phyloP scores from a whole-genome alignment of 2,888 invertebrate species.

The Eilema sororculum region DNA sequence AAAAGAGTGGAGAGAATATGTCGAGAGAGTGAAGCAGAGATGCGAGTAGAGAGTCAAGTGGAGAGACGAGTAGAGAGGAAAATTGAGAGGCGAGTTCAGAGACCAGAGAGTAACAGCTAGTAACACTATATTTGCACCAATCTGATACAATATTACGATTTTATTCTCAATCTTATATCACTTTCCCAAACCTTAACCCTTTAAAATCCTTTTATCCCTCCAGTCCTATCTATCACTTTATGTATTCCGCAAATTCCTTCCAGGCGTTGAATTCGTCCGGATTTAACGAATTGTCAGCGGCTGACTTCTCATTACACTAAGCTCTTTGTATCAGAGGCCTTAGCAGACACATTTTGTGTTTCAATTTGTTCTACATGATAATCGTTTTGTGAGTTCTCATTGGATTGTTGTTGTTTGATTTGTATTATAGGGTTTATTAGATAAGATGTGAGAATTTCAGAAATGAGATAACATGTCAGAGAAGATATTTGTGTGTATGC shows the following conservation, averaged over 20 bases:
- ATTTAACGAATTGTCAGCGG: slow-evolving; percentile 34
- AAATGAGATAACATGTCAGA: not conserved
- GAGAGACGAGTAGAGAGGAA: too few species aligned
- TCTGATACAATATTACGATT: not conserved
- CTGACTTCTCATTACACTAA: slow-evolving; percentile 33
- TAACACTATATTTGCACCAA: not conserved
- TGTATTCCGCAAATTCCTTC: slow-evolving; percentile 15
- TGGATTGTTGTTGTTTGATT: slow-evolving; percentile 1
- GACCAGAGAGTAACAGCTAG: too few species aligned
- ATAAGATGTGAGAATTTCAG: not conserved
- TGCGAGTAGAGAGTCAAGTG: too few species aligned
- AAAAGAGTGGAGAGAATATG: too few species aligned
- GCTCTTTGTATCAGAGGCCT: slow-evolving; percentile 22
- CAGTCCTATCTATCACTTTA: slow-evolving; percentile 14
- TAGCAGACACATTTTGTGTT: not conserved
- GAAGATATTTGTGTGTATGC: not conserved
- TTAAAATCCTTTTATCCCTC: slow-evolving; percentile 16
- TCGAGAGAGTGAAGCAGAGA: too few species aligned
- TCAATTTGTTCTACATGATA: not conserved
- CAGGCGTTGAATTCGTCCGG: slow-evolving; percentile 6
- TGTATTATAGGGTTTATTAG: not conserved
- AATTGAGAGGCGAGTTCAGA: too few species aligned
- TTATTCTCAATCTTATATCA: not conserved
- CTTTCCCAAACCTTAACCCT: slow-evolving; percentile 11
- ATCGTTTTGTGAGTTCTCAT: not conserved